Evolutionary conservation across 35 echinoderm and acorn worm species (phyloP), one percentile per base, ranked within the genome.

Genomic region (Holothuria glaberrima): DNA sequence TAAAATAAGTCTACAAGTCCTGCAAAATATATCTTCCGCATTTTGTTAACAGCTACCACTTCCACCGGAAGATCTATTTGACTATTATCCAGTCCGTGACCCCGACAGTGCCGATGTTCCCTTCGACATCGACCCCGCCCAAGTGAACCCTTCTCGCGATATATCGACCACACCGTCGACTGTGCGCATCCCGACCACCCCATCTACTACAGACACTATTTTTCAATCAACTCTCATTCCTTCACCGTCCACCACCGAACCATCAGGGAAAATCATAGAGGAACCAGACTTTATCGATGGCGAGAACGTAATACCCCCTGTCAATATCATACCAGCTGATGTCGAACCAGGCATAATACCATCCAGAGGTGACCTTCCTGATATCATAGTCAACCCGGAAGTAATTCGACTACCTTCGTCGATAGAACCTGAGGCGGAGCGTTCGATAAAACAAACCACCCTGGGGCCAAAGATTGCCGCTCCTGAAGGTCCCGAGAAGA

Each of bases 31-130:
- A 30, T 75, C 71, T 24, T 78, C n/a, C n/a, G n/a, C 29, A 33
- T 78, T 35, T 35, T 84, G 13, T 30, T 6, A 84, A 30, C 80
- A 84, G 80, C 80, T 84, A 12, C 59, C 80, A 10, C 22, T 84
- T 52, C 57, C 57, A 61, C 80, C 80, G 0, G 54, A 48, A 21
- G 57, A 30, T 38, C 17, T 84, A 21, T 61, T 84, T 3, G 26
- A 61, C 24, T 7, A 84, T 61, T 84, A 84, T 24, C 80, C 52
- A 27, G 59, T 61, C 10, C 54, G 30, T 30, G 33, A 63, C 58
- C 28, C 28, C 28, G 14, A 16, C 57, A 78, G 50, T 19, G 80
- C 16, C 4, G 80, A 84, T 32, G 80, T 84, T 26, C 57, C 80
- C 9, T 84, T 84, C 57, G 32, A 84, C 80, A 27, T 84, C 21